Percentiles rank a stretch among this genome's conserved stretches.
These are phyloP conservation scores for Seira ritae DNA, from an alignment of 2,888 invertebrate genomes.

Conservation along the genomic window DNA sequence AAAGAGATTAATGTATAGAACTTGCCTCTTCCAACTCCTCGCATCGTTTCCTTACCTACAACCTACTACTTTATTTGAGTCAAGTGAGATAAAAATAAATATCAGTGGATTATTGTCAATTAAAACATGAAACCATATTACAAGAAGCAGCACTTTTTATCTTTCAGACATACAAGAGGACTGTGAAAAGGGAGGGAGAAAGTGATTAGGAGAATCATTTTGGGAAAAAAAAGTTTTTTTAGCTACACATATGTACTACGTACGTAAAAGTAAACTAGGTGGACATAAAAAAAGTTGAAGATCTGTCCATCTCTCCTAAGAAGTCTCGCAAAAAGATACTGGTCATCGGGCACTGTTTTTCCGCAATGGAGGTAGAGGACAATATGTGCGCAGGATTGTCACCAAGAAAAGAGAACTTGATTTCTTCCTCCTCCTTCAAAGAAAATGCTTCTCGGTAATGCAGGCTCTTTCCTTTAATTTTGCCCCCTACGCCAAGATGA, in stretches of 20 bases:
- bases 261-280: too few relatives aligned
- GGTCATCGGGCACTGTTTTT: neutral
- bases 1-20: neutral
- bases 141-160: neutral
- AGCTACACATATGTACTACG: too few relatives aligned
- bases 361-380: neutral
- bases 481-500: neutral
- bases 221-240: neutral
- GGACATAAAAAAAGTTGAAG: too few relatives aligned
- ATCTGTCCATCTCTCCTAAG: neutral
- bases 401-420: neutral
- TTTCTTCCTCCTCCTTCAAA: neutral
- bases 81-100: neutral
- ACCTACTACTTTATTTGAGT: too few relatives aligned
- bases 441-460: neutral
- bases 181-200: neutral
- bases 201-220: neutral
- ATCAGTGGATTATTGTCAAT: constrained; percentile 8
- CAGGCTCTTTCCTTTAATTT: neutral
- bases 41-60: too few relatives aligned
- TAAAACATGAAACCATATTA: neutral
- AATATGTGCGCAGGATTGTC: neutral
- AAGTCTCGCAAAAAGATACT: neutral
- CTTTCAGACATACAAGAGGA: neutral
- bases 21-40: too few relatives aligned